Evolutionary conservation across 2,888 invertebrate genomes (phyloP).

Genomic region (Tortricodes alternella): DNA sequence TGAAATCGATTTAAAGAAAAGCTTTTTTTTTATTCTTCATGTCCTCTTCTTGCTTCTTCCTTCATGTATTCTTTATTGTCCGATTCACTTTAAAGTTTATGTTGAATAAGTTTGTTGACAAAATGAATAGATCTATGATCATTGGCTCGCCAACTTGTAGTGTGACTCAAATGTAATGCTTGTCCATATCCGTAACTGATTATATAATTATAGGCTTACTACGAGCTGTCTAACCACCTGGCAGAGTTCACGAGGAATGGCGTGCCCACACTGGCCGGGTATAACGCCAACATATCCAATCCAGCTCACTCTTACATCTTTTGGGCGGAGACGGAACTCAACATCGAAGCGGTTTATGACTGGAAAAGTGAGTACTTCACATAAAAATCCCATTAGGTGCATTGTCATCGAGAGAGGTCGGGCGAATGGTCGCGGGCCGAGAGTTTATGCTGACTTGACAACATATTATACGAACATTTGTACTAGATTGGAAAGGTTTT

Average conservation of each 20-base stretch:
- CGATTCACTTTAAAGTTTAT: no score
- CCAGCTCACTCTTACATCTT: conserved; percentile 47
- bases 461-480: background rate
- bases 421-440: background rate
- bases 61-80: no score
- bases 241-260: conserved; percentile 52
- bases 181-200: background rate
- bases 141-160: no score
- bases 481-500: no score
- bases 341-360: conserved; percentile 47
- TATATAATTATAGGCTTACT: conserved; percentile 47
- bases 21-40: no score
- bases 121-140: no score
- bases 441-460: background rate
- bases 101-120: no score
- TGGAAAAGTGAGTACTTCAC: conserved; percentile 52
- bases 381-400: conserved; percentile 19
- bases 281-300: conserved; percentile 43
- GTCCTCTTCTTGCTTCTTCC: no score
- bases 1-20: no score
- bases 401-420: conserved; percentile 2
- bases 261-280: conserved; percentile 54
- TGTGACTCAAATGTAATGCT: background rate
- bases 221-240: conserved; percentile 50
- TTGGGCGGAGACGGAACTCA: conserved; percentile 49